Base-by-base conservation (phyloP, 2,888 invertebrate genomes). In the Hirudinaria manillensis region DNA sequence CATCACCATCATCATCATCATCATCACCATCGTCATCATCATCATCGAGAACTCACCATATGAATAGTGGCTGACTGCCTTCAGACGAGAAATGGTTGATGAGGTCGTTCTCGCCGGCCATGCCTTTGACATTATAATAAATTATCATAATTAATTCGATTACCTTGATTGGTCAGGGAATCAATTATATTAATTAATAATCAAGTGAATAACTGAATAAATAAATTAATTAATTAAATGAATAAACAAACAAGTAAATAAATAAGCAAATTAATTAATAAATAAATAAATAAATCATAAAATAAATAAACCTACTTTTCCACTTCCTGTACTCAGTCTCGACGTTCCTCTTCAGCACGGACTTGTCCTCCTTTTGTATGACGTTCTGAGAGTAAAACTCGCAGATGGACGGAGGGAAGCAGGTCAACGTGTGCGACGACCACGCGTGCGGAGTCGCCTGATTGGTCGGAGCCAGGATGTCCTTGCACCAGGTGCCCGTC, bases 101-200 rank as follows among this genome's bases (percentile, higher is more conserved):
- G 61, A 95, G 93, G 83, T 96, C 96, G 84, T 93, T 94, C 84
- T 97, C 96, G 85, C 94, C 96, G 66, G 91, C 93, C 95, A 97
- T 96, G 0, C 93, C 93, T 66, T 61, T 16, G 24, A 61, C 80
- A 55, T 29, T 24, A 36, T 24, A 75, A 16, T 36, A 75, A 67
- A 55, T 29, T 24, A 76, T n/a, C 27, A 70, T 53, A 67, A 79
- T 79, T 74, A 78, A 67, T 10, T 65, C 56, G 21, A 68, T 27
- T 61, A 75, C 7, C n/a, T n/a, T n/a, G n/a, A n/a, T n/a, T n/a
- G n/a, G n/a, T n/a, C n/a, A n/a, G n/a, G n/a, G n/a, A 53, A 24
- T n/a, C n/a, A 36, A 21, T 29, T 34, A 2, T 19, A 56, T 55
- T 21, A 72, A 32, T 4, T 10, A 61, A 29, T 19, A 53, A 16